A percentile compares a stretch with the other conserved stretches of the same genome.
Conservation (phyloP, 2,888 invertebrate genomes). For the Andrena hattorfiana region DNA sequence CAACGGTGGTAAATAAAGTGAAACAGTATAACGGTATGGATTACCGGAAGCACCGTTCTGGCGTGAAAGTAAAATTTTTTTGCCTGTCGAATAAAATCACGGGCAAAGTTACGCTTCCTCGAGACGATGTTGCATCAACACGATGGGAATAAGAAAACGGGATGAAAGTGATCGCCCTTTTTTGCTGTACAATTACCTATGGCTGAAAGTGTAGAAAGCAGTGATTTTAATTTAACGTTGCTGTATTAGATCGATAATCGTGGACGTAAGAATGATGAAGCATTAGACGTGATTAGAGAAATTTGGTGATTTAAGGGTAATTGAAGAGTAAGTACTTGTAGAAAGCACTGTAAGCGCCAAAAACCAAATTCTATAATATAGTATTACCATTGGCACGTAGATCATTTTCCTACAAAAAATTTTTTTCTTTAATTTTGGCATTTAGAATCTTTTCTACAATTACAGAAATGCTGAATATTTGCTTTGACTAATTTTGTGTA, state of each 20-base stretch:
- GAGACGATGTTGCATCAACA: slow-evolving; percentile 17
- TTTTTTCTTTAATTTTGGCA: too few relatives aligned
- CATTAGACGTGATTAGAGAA: slow-evolving; percentile 12
- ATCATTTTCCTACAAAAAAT: too few relatives aligned
- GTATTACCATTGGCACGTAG: too few relatives aligned
- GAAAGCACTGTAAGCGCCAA: too few relatives aligned
- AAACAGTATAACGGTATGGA: not conserved
- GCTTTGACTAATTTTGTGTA: too few relatives aligned
- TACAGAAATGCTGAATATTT: too few relatives aligned
- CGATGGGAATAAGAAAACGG: slow-evolving; percentile 6
- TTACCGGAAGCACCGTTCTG: not conserved
- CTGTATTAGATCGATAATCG: not conserved
- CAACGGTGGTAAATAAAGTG: slow-evolving; percentile 3
- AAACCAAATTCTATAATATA: too few relatives aligned
- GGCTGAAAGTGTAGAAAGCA: slow-evolving; percentile 29
- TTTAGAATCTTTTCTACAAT: too few relatives aligned
- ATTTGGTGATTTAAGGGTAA: not conserved
- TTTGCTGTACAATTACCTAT: slow-evolving; percentile 6
- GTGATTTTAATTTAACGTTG: not conserved
- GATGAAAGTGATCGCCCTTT: slow-evolving; percentile 20
- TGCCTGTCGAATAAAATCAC: not conserved
- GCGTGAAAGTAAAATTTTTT: slow-evolving; percentile 26
- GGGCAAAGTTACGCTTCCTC: slow-evolving; percentile 23
- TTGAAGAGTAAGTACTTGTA: not conserved
- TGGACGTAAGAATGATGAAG: not conserved